phyloP scores from a whole-genome alignment of 2,113 vertebrate species.

The Columba livia region DNA sequence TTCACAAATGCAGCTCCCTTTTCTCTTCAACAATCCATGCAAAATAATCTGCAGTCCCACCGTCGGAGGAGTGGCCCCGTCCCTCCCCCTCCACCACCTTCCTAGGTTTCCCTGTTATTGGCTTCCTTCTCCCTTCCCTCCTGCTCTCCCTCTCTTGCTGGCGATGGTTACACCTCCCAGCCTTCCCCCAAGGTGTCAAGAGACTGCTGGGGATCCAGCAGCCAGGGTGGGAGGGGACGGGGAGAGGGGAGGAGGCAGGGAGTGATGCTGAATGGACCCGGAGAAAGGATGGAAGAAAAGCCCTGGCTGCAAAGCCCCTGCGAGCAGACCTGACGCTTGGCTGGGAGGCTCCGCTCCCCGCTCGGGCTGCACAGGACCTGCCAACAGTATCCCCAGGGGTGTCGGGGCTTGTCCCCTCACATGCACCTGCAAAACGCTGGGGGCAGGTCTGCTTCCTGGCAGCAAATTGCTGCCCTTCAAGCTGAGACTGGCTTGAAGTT shows the following conservation, averaged over 20 bases:
- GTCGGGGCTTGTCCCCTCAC: neutral
- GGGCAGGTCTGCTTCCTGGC: neutral
- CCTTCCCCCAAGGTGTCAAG: conserved; percentile 73
- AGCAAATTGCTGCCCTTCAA: neutral
- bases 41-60: conserved; percentile 80
- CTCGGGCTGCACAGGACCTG: neutral
- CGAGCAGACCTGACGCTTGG: neutral
- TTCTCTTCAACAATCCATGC: conserved; percentile 76
- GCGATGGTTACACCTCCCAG: conserved; percentile 56
- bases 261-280: conserved; percentile 31
- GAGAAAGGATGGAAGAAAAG: conserved; percentile 16
- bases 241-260: conserved; percentile 46
- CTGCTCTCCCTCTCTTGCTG: neutral
- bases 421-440: neutral
- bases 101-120: conserved; percentile 44
- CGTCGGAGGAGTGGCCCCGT: conserved; percentile 59
- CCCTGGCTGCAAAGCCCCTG: neutral
- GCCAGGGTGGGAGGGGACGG: conserved; percentile 46
- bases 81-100: conserved; percentile 49
- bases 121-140: conserved; percentile 8
- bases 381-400: neutral
- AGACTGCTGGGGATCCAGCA: conserved; percentile 47
- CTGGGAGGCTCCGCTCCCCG: neutral
- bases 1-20: conserved; percentile 60
- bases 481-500: conserved; percentile 13